A percentile compares a stretch with the other conserved stretches of the same genome.
Conservation (phyloP, 2,888 invertebrate genomes). For the Tetramorium bicarinatum region DNA sequence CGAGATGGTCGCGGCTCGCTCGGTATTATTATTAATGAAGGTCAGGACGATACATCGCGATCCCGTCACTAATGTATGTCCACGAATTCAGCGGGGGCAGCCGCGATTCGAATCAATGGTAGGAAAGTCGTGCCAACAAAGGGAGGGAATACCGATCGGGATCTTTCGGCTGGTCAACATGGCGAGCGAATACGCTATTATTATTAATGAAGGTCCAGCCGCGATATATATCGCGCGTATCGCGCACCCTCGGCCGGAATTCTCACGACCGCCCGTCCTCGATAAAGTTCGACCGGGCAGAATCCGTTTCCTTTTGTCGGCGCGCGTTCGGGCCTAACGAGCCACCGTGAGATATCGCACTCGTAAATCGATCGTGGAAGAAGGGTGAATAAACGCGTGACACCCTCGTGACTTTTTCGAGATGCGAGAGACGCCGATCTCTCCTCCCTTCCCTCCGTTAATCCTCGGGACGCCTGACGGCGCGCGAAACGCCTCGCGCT, state of each 20-base stretch:
- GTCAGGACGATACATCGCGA: slow-evolving; percentile 54
- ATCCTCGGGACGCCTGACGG: slow-evolving; percentile 39
- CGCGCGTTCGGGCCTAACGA: slow-evolving; percentile 75
- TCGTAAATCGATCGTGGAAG: slow-evolving; percentile 79
- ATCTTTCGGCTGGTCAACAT: slow-evolving; percentile 21
- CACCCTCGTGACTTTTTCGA: slow-evolving; percentile 31
- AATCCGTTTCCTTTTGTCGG: slow-evolving; percentile 79
- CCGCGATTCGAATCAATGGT: slow-evolving; percentile 48
- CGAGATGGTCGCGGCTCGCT: slow-evolving; percentile 43
- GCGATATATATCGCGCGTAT: slow-evolving; percentile 66
- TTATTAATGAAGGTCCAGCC: slow-evolving; percentile 61
- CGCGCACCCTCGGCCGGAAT: slow-evolving; percentile 59
- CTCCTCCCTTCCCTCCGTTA: slow-evolving; percentile 4
- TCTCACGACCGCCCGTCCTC: slow-evolving; percentile 62
- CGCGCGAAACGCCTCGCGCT: slow-evolving; percentile 26
- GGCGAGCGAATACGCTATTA: slow-evolving; percentile 41
- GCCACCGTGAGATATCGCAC: slow-evolving; percentile 72
- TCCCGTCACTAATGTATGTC: slow-evolving; percentile 41
- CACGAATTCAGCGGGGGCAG: slow-evolving; percentile 20
- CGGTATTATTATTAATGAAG: slow-evolving; percentile 78
- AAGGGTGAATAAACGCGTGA: slow-evolving; percentile 66
- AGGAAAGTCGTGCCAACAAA: slow-evolving; percentile 48
- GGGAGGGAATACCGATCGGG: slow-evolving; percentile 39
- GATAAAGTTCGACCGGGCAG: slow-evolving; percentile 69
- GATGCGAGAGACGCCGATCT: background rate